phyloP scores from a whole-genome alignment of 2,113 vertebrate species.

The Platanista minor region DNA sequence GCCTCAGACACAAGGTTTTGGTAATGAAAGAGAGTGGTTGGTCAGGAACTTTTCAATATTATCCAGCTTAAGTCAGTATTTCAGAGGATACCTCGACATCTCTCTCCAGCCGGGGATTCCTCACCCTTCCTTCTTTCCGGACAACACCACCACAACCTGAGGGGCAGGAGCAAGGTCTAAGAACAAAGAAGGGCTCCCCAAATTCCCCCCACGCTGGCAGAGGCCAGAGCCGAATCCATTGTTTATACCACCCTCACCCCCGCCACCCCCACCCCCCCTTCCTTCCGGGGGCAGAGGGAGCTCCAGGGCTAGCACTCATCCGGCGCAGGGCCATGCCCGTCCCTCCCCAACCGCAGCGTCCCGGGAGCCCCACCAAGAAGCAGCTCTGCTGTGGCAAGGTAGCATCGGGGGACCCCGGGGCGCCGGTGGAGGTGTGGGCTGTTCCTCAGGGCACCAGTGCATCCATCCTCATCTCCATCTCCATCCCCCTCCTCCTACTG shows the following conservation, averaged over 20 bases:
- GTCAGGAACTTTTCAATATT: conserved; percentile 31
- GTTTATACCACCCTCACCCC: conserved; percentile 76
- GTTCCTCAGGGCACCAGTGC: conserved; percentile 41
- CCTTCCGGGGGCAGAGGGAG: conserved; percentile 36
- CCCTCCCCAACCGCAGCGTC: conserved; percentile 37
- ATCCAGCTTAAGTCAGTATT: not conserved
- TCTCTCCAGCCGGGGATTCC: not conserved
- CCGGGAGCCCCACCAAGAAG: conserved; percentile 63
- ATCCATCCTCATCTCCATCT: conserved; percentile 66
- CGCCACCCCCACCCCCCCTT: conserved; percentile 69
- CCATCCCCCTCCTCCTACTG: conserved; percentile 37
- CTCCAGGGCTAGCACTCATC: conserved; percentile 47
- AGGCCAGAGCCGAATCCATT: conserved; percentile 69
- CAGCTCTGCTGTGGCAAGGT: not conserved
- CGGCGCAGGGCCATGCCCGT: conserved; percentile 47
- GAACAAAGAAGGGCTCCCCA: conserved; percentile 75
- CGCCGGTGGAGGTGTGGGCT: not conserved
- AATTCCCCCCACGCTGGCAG: not conserved
- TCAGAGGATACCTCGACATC: conserved; percentile 10
- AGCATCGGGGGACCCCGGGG: not conserved
- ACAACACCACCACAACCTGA: conserved; percentile 16
- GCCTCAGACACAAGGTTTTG: not conserved
- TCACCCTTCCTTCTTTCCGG: conserved; percentile 1
- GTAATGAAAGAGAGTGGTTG: not conserved
- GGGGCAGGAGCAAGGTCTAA: not conserved